phyloP scores from a whole-genome alignment of 2,797 vertebrate species.

The Lateolabrax maculatus region DNA sequence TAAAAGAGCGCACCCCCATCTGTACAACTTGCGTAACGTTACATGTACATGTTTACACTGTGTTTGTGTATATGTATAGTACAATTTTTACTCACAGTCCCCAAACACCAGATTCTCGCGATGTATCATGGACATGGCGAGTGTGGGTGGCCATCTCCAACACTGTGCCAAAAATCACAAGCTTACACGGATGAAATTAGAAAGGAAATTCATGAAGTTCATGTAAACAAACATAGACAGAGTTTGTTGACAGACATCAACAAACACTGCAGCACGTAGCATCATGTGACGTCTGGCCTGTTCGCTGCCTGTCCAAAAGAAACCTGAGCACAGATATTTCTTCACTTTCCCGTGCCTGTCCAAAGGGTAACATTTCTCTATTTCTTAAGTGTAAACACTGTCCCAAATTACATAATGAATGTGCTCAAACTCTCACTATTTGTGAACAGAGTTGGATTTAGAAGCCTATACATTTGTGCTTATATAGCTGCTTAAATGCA shows the following conservation, averaged over 20 bases:
- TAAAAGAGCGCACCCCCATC: slow-evolving; percentile 19
- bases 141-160: slow-evolving; percentile 61
- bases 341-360: not conserved
- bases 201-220: slow-evolving; percentile 22
- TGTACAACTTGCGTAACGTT: slow-evolving; percentile 36
- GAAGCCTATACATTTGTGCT: not conserved
- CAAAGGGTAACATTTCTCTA: not conserved
- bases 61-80: slow-evolving; percentile 23
- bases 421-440: not conserved
- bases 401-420: not conserved
- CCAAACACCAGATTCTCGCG: not conserved
- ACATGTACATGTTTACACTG: slow-evolving; percentile 54
- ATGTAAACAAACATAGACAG: slow-evolving; percentile 36
- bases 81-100: not conserved
- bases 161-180: slow-evolving; percentile 51
- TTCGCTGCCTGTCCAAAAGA: not conserved
- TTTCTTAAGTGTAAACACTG: not conserved
- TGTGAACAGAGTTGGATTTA: not conserved
- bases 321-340: not conserved
- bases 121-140: not conserved
- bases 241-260: slow-evolving; percentile 32
- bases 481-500: not conserved
- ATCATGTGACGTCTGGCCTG: slow-evolving; percentile 1
- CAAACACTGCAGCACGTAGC: slow-evolving; percentile 28
- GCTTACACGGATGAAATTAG: slow-evolving; percentile 31